Evolutionary conservation across 2,888 invertebrate genomes (phyloP).

Genomic region (Acleris emargana): DNA sequence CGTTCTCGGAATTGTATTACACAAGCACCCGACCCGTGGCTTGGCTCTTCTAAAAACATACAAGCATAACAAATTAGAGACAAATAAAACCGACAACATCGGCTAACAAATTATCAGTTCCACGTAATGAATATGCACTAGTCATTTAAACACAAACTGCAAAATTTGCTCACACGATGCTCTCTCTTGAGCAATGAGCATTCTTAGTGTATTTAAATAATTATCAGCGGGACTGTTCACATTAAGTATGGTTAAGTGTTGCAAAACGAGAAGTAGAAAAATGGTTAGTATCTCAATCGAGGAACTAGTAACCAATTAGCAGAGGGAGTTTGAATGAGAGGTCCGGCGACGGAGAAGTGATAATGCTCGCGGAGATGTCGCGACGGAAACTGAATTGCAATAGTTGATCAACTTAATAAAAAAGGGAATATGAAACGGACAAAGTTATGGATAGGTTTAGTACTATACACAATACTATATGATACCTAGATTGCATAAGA

Average conservation of each 20-base stretch:
- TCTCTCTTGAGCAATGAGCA: constrained; percentile 34
- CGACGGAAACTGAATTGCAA: not conserved
- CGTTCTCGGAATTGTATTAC: not conserved
- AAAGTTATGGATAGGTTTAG: too few species aligned
- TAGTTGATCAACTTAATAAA: not conserved
- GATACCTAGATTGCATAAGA: too few species aligned
- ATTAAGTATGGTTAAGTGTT: constrained; percentile 53
- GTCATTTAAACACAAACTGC: constrained; percentile 24
- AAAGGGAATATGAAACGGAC: too few species aligned
- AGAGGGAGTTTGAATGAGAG: constrained; percentile 58
- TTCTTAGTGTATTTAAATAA: constrained; percentile 65
- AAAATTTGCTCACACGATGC: constrained; percentile 33
- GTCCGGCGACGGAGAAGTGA: constrained; percentile 42
- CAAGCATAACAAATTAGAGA: constrained; percentile 8
- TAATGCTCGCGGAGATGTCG: constrained; percentile 9
- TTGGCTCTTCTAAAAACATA: constrained; percentile 1
- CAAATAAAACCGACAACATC: constrained; percentile 14
- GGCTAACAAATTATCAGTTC: constrained; percentile 26
- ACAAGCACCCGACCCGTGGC: not conserved
- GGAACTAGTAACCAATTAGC: constrained; percentile 69
- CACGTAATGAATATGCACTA: constrained; percentile 29
- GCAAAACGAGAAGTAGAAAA: constrained; percentile 49
- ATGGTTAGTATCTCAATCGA: constrained; percentile 54
- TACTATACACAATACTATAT: too few species aligned
- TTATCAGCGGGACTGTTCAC: constrained; percentile 60